Conservation (phyloP, 2,888 invertebrate species). For the Chloromyia formosa region DNA sequence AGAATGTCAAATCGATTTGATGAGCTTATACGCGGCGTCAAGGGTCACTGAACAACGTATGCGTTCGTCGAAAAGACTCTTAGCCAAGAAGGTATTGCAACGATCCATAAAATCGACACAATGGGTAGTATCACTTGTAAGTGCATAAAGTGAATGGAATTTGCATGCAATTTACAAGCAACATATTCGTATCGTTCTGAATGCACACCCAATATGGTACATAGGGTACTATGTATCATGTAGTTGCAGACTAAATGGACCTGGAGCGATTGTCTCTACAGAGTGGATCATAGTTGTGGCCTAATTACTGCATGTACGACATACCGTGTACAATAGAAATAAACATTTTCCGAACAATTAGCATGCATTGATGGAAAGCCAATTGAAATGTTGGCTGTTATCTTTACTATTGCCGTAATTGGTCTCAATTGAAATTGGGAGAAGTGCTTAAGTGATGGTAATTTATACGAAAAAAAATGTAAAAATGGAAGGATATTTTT, state of each 20-base stretch:
- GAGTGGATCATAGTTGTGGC: not conserved
- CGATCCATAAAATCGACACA: not conserved
- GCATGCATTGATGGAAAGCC: not conserved
- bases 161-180: slow-evolving; percentile 21
- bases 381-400: not conserved
- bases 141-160: slow-evolving; percentile 8
- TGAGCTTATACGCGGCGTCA: not conserved
- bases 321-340: not conserved
- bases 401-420: not conserved
- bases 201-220: not conserved
- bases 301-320: not conserved
- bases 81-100: no score
- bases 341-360: not conserved
- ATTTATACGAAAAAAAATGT: not conserved
- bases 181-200: not conserved
- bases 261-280: no score
- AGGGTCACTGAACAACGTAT: not conserved
- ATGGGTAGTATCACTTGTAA: not conserved
- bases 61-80: no score
- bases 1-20: slow-evolving; percentile 10
- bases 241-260: no score
- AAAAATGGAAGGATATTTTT: not conserved
- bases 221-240: no score
- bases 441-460: no score
- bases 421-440: not conserved